Base-by-base conservation (phyloP, 2,113 vertebrate species). In the Pogona vitticeps region DNA sequence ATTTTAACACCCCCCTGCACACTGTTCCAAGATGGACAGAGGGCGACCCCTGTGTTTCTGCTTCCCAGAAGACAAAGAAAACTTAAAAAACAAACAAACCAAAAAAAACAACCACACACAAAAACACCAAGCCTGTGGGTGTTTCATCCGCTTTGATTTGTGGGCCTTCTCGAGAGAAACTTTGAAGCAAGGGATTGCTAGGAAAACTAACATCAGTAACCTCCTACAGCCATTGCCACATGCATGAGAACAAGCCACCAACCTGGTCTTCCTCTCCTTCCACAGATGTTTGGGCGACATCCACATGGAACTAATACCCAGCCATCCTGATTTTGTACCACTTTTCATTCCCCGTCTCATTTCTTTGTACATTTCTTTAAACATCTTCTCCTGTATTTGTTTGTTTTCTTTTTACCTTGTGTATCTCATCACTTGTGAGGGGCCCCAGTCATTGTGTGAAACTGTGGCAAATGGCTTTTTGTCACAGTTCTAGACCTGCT, bases 191-290 rank as follows among this genome's bases (percentile, higher is more conserved):
- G 88, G 72, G 12, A 10, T 90, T 90, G 84, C 78, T 90, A 89
- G 82, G 26, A 75, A 78, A 71, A 96, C 96, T 98, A 97, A 97
- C 97, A 92, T 88, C 79, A 95, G 38, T 96, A 97, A 97, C 94
- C 42, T 40, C 33, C 36, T 73, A 86, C 93, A 84, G 68, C 85
- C 83, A 40, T 95, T 92, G 84, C 86, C 95, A 95, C 93, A 91
- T 95, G 97, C 97, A 93, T 96, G 96, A 94, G 87, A 92, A 93
- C 76, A 71, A 80, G 77, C 67, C 73, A 81, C 75, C 86, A 46
- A 88, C 46, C 82, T 91, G 31, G 8, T 82, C 76, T 87, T 77
- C 61, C 80, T 75, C 85, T 82, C 90, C 91, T 91, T 73, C 80
- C 89, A 93, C 78, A 89, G 59, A 87, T 90, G 90, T 93, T 90